phyloP scores from a whole-genome alignment of 37 sponge, comb jelly and placozoan species.

The Hormiphora californensis region DNA sequence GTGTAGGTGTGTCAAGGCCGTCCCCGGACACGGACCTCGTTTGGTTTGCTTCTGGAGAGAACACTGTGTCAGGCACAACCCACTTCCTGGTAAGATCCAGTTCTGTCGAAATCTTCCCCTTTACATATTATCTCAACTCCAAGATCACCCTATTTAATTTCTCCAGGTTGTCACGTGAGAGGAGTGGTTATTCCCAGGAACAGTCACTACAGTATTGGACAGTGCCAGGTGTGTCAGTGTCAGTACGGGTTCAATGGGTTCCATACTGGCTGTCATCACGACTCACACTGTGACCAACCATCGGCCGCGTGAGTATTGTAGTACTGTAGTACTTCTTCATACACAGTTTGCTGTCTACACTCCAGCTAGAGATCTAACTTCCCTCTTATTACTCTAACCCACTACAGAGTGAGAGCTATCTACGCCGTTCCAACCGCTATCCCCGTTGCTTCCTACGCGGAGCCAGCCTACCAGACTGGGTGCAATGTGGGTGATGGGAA shows the following conservation, averaged over 20 bases:
- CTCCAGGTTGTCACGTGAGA: constrained; percentile 18
- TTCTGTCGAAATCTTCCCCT: too few relatives aligned
- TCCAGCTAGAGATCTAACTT: too few relatives aligned
- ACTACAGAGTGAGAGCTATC: neutral
- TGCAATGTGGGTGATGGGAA: neutral
- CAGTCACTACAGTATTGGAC: neutral
- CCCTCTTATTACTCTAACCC: too few relatives aligned
- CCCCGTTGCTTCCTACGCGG: neutral
- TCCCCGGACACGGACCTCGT: neutral
- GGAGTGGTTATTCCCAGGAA: neutral
- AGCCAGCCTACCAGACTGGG: neutral
- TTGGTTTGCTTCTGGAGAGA: neutral
- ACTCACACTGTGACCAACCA: neutral
- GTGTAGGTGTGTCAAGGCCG: neutral
- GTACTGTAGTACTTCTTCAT: neutral
- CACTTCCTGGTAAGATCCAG: neutral
- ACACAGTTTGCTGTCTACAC: neutral
- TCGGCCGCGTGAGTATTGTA: neutral
- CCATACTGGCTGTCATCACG: neutral
- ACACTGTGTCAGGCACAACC: neutral
- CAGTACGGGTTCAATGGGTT: constrained; percentile 3
- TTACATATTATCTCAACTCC: too few relatives aligned
- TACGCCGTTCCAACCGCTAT: neutral
- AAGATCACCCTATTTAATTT: too few relatives aligned
- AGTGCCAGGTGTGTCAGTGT: neutral